These are phyloP conservation scores for Ariolimax columbianus DNA, from an alignment of 2,888 invertebrate genomes.

Conservation along the genomic window DNA sequence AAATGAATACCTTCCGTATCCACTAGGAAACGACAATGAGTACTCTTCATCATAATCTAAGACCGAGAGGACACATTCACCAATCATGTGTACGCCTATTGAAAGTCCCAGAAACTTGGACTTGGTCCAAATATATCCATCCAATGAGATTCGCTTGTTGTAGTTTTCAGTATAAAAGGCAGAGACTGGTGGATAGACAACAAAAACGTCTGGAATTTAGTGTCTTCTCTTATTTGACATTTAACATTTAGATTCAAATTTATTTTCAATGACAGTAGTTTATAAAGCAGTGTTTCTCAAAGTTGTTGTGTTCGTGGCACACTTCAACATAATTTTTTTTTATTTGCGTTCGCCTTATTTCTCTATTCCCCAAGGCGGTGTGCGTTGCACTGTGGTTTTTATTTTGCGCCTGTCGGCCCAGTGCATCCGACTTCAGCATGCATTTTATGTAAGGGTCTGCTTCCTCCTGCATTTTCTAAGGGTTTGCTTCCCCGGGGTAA, in stretches of 20 bases:
- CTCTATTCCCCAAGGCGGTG: no score
- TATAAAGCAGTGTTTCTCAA: no score
- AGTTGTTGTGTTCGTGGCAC: background rate
- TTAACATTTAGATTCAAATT: background rate
- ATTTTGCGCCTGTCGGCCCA: no score
- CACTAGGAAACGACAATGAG: conserved; percentile 96
- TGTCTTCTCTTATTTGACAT: background rate
- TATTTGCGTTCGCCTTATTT: no score
- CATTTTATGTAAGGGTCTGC: no score
- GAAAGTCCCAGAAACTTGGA: conserved; percentile 99
- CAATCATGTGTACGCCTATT: conserved; percentile 93
- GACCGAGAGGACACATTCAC: conserved; percentile 93
- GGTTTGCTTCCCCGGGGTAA: no score
- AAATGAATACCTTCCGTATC: conserved; percentile 89
- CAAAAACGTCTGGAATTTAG: background rate
- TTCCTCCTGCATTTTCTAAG: no score
- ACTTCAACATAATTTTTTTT: no score
- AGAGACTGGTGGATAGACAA: conserved; percentile 84
- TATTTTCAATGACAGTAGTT: background rate
- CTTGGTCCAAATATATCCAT: conserved; percentile 99
- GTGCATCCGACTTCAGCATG: no score
- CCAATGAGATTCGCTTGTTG: conserved; percentile 92
- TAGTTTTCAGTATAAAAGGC: conserved; percentile 99
- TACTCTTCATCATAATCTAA: conserved; percentile 95
- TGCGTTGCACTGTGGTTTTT: no score